phyloP scores from a whole-genome alignment of 2,113 vertebrate genomes.

The Carollia perspicillata region DNA sequence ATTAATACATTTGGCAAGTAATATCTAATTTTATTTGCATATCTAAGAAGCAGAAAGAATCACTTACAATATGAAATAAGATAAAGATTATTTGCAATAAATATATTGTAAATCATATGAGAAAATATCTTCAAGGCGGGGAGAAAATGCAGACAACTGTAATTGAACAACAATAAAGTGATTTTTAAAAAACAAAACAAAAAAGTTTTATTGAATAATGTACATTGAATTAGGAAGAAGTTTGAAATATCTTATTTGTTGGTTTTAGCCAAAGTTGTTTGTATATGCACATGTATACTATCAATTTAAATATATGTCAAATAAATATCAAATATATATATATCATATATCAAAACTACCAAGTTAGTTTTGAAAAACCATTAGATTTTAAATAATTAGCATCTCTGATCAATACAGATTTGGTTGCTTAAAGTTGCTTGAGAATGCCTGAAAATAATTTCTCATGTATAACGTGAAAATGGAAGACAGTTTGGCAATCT shows the following conservation, averaged over 20 bases:
- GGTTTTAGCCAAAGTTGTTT: not conserved
- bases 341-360: not conserved
- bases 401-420: not conserved
- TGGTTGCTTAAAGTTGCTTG: not conserved
- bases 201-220: not conserved
- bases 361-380: not conserved
- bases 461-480: not conserved
- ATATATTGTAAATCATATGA: not conserved
- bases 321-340: not conserved
- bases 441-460: not conserved
- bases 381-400: not conserved
- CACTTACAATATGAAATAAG: not conserved
- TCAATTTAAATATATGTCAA: not conserved
- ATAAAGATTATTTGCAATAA: not conserved
- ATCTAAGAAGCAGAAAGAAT: not conserved
- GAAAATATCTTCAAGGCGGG: not conserved
- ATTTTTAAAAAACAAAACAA: too few species aligned
- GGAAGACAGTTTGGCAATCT: not conserved
- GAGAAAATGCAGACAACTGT: too few species aligned
- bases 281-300: not conserved
- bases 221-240: not conserved
- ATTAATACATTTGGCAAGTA: not conserved
- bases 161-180: too few species aligned
- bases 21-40: not conserved
- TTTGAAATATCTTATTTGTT: not conserved